phyloP scores from a whole-genome alignment of 2,888 invertebrate genomes.

The Tribolium freemani region DNA sequence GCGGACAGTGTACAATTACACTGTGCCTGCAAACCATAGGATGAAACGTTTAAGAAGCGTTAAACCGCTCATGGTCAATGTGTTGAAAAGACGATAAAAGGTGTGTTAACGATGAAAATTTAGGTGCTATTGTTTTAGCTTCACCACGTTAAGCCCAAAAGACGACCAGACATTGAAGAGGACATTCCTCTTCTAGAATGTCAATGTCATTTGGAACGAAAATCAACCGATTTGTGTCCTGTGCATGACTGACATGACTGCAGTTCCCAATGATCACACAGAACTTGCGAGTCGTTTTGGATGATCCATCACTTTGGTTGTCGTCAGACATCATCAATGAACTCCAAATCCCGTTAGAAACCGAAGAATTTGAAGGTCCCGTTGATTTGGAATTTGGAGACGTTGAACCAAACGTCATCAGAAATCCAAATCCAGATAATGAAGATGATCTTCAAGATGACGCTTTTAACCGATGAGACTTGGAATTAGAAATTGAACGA shows the following conservation, averaged over 20 bases:
- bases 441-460: neutral
- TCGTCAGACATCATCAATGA: no score
- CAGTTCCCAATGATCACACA: neutral
- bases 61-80: no score
- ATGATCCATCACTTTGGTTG: neutral
- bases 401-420: neutral
- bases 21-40: no score
- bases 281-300: neutral
- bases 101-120: no score
- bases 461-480: neutral
- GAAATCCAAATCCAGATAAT: neutral
- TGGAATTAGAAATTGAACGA: neutral
- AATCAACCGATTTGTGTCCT: neutral
- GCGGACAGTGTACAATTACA: no score
- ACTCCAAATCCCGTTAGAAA: neutral
- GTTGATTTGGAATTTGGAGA: neutral
- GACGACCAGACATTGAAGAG: no score
- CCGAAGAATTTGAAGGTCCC: no score
- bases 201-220: neutral
- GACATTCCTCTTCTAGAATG: neutral
- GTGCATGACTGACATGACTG: neutral
- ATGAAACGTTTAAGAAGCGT: no score
- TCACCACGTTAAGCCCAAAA: no score
- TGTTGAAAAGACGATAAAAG: no score
- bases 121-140: no score